Conservation (phyloP, 2,797 vertebrate species). For the Anguilla marmorata region DNA sequence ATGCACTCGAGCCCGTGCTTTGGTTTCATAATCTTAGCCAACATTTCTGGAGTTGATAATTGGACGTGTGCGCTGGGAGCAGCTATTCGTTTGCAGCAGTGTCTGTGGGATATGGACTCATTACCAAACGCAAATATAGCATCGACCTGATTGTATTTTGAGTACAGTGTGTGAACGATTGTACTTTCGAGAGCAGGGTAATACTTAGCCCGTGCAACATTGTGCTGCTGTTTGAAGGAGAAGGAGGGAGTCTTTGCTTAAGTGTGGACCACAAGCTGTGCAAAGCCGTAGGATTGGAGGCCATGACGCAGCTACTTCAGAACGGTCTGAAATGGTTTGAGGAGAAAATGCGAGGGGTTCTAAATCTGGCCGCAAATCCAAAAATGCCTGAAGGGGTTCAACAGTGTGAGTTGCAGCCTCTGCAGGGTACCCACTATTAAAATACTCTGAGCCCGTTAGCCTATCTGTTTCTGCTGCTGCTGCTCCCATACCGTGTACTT, state of each 20-base stretch:
- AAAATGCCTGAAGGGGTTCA: neutral
- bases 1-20: neutral
- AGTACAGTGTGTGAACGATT: neutral
- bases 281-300: neutral
- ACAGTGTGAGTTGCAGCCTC: neutral
- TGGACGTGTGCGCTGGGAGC: neutral
- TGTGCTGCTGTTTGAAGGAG: neutral
- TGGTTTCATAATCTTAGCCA: slow-evolving; percentile 5
- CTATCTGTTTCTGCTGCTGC: no score
- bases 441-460: no score
- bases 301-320: neutral
- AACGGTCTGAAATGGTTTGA: no score
- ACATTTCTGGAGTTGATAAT: neutral
- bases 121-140: neutral
- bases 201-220: neutral
- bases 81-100: neutral
- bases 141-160: neutral
- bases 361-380: no score
- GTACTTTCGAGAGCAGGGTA: neutral
- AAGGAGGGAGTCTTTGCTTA: neutral
- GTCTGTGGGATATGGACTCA: neutral
- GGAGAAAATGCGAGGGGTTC: no score
- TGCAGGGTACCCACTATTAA: no score
- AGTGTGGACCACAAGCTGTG: neutral
- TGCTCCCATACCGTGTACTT: no score